phyloP scores from a whole-genome alignment of 2,888 invertebrate species.

The Hypomecis punctinalis region DNA sequence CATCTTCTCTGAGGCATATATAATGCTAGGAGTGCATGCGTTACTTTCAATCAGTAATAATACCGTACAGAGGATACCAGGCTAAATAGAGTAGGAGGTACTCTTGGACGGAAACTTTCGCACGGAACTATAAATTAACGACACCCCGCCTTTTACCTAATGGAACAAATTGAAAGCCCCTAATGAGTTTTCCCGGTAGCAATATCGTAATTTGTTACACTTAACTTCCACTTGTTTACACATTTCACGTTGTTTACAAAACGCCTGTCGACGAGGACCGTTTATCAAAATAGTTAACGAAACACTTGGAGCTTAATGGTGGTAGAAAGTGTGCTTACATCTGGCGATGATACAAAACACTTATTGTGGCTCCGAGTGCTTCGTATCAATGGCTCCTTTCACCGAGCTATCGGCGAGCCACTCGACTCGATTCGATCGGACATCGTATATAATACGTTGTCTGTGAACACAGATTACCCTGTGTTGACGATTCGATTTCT shows the following conservation, averaged over 20 bases:
- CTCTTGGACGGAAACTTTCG: conserved; percentile 35
- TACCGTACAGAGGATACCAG: neutral
- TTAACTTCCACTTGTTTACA: conserved; percentile 32
- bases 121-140: conserved; percentile 41
- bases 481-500: conserved; percentile 44
- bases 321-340: conserved; percentile 32
- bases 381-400: conserved; percentile 32
- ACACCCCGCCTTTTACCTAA: conserved; percentile 43
- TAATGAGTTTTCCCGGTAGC: conserved; percentile 41
- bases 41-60: conserved; percentile 11
- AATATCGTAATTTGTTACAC: conserved; percentile 41
- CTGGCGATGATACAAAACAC: conserved; percentile 22
- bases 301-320: conserved; percentile 28
- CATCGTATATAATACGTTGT: neutral
- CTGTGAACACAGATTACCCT: conserved; percentile 3
- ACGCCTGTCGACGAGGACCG: conserved; percentile 25
- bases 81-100: conserved; percentile 19
- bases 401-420: conserved; percentile 29
- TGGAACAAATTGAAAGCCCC: conserved; percentile 42
- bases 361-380: conserved; percentile 14
- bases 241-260: conserved; percentile 28
- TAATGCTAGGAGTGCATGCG: too few relatives aligned
- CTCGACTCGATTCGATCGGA: conserved; percentile 25
- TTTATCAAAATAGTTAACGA: conserved; percentile 35
- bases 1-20: too few relatives aligned